These are phyloP conservation scores for Drosophila borborema DNA, from an alignment of 2,888 invertebrate species.

Conservation along the genomic window DNA sequence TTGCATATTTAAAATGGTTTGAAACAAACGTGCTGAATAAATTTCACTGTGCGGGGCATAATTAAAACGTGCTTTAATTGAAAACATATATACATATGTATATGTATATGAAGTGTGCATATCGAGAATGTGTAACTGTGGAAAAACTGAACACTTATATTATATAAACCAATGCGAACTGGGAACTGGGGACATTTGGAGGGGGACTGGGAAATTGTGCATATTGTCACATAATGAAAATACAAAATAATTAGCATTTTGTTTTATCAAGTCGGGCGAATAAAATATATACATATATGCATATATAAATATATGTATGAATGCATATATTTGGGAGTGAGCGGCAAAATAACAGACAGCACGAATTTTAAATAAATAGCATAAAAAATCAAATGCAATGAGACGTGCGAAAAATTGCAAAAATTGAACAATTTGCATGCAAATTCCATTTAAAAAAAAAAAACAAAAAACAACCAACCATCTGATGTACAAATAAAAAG, in stretches of 20 bases:
- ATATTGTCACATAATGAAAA: constrained; percentile 77
- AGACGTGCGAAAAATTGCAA: constrained; percentile 60
- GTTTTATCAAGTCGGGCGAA: constrained; percentile 67
- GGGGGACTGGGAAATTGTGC: constrained; percentile 33
- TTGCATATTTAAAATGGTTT: constrained; percentile 50
- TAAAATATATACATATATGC: constrained; percentile 18
- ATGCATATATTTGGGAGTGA: constrained; percentile 5
- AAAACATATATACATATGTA: constrained; percentile 26
- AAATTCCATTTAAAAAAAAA: constrained; percentile 40
- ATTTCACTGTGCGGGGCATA: constrained; percentile 21
- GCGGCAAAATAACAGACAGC: constrained; percentile 34
- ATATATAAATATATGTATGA: background rate
- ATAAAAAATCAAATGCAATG: constrained; percentile 55
- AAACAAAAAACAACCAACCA: constrained; percentile 14
- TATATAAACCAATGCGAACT: constrained; percentile 17
- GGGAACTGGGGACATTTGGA: background rate
- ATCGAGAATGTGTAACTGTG: constrained; percentile 9
- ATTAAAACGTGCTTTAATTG: constrained; percentile 51
- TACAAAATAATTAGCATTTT: constrained; percentile 83
- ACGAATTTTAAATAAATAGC: constrained; percentile 55
- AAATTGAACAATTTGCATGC: constrained; percentile 56
- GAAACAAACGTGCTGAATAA: constrained; percentile 24
- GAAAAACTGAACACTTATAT: constrained; percentile 39
- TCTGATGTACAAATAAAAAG: constrained; percentile 9
- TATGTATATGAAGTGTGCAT: background rate